Base-by-base conservation (phyloP, 2,888 invertebrate species). In the Gymnoscelis rufifasciata region DNA sequence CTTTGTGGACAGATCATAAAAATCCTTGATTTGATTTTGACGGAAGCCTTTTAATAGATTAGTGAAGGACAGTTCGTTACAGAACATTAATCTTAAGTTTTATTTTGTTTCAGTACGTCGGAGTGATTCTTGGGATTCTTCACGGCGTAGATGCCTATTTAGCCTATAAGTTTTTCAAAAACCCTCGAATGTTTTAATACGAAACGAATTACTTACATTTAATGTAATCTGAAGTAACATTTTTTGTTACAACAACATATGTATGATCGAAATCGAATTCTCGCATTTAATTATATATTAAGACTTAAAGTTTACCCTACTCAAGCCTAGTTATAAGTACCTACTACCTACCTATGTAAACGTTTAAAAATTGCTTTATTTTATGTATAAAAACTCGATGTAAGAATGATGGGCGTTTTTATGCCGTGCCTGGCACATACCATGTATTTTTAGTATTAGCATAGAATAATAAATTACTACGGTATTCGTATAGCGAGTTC, bases 61-160 rank as follows among this genome's bases (percentile, higher is more conserved):
- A n/a, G n/a, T n/a, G n/a, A n/a, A n/a, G n/a, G n/a, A n/a, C n/a
- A n/a, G n/a, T n/a, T n/a, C n/a, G n/a, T n/a, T n/a, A n/a, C n/a
- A n/a, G n/a, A n/a, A n/a, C n/a, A 19, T 19, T 26, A 3, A 26
- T 6, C 3, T 33, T 15, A 5, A 1, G 5, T 15, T 33, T 14
- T 19, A 5, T 19, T 23, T 27, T 45, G 29, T 91, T 92, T 43
- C 88, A 96, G 96, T 92, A 94, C 62, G 86, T 95, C 58, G 95
- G 96, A 36, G 92, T 93, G 38, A 84, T 94, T 10, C 90, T 94
- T 13, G 94, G 94, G 11, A 76, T 93, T 24, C 71, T 95, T 0
- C 94, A 96, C 68, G 95, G 92, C 0, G 90, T 93, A 31, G 96
- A 96, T 71, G 93, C 93, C 0, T 94, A 93, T 74, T 89, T 93